Conservation (phyloP, 2,888 invertebrate species). For the Ochlodes sylvanus region DNA sequence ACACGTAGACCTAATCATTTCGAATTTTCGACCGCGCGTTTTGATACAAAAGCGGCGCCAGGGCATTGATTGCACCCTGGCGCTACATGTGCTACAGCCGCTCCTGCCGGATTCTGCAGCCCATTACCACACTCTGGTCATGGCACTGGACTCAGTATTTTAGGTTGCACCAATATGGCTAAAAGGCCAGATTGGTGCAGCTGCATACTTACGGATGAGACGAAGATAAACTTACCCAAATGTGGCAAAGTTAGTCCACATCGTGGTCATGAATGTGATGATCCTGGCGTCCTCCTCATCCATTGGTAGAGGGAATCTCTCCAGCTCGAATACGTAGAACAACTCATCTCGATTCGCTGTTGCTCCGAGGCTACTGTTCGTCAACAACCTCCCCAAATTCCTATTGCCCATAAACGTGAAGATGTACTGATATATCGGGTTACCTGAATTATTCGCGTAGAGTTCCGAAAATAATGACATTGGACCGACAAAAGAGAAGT, state of each 20-base stretch:
- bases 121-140: no score
- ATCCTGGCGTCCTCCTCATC: constrained; percentile 75
- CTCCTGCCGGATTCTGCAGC: no score
- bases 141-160: no score
- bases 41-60: no score
- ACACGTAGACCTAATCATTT: no score
- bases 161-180: no score
- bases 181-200: no score
- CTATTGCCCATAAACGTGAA: constrained; percentile 73
- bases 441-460: constrained; percentile 61
- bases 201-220: no score
- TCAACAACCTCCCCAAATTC: constrained; percentile 70
- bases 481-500: constrained; percentile 73
- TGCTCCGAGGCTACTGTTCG: constrained; percentile 69
- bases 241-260: constrained; percentile 82
- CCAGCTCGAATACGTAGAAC: constrained; percentile 74
- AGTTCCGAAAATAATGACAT: constrained; percentile 69
- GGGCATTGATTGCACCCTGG: no score
- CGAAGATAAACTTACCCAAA: constrained; percentile 73
- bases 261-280: constrained; percentile 75
- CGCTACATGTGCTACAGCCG: no score
- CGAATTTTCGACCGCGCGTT: no score
- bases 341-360: constrained; percentile 72
- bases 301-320: constrained; percentile 69
- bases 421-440: constrained; percentile 66